Evolutionary conservation across 2,888 invertebrate species (phyloP).

Genomic region (Epsilonema sp.): DNA sequence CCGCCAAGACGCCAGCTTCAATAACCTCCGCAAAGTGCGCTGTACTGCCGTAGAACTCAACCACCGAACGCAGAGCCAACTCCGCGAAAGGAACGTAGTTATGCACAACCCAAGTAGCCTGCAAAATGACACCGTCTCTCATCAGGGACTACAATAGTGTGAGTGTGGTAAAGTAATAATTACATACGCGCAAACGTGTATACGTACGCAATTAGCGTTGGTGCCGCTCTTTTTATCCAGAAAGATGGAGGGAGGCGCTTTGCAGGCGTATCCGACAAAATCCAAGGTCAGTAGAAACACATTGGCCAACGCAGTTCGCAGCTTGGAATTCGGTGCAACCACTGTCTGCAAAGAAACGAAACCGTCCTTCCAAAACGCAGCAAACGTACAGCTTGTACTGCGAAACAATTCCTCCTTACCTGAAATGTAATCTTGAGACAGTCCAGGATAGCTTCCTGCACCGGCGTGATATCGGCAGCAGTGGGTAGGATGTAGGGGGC

Average conservation of each 20-base stretch:
- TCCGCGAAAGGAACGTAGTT: slow-evolving; percentile 71
- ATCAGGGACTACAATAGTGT: too few relatives aligned
- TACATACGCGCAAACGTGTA: too few relatives aligned
- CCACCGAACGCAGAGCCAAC: slow-evolving; percentile 50
- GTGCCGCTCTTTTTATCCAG: slow-evolving; percentile 10
- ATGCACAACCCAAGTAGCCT: slow-evolving; percentile 54
- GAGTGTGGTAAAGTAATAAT: too few relatives aligned
- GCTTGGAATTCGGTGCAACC: too few relatives aligned
- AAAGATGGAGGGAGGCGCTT: not conserved
- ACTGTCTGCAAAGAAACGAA: too few relatives aligned
- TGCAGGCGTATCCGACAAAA: slow-evolving; percentile 24
- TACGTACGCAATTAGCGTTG: not conserved
- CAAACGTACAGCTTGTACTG: slow-evolving; percentile 38
- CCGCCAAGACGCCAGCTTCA: slow-evolving; percentile 48
- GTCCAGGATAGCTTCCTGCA: slow-evolving; percentile 64
- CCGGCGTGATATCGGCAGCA: slow-evolving; percentile 55
- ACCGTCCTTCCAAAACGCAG: slow-evolving; percentile 10
- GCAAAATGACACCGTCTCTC: too few relatives aligned
- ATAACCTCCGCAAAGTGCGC: slow-evolving; percentile 50
- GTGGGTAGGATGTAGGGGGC: slow-evolving; percentile 59
- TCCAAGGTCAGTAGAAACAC: slow-evolving; percentile 32
- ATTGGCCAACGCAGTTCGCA: slow-evolving; percentile 26
- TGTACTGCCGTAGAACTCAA: slow-evolving; percentile 52
- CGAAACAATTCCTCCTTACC: slow-evolving; percentile 45
- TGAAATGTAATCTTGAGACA: slow-evolving; percentile 69